Conservation (phyloP, 2,888 invertebrate species). For the Cheilosia impressa region DNA sequence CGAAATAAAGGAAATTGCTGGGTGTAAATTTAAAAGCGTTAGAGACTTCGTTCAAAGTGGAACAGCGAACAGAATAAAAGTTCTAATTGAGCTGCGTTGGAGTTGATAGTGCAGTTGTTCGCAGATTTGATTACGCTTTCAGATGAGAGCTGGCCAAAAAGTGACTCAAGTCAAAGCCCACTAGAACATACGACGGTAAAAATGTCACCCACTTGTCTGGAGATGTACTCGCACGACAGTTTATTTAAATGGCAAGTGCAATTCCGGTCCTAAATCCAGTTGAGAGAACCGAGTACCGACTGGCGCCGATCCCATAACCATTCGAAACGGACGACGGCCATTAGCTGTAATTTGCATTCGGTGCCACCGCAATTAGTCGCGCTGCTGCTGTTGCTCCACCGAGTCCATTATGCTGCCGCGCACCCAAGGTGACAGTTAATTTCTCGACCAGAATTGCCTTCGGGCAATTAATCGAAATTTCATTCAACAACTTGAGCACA, state of each 20-base stretch:
- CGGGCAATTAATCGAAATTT: slow-evolving; percentile 75
- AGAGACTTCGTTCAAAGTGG: slow-evolving; percentile 45
- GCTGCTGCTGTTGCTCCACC: slow-evolving; percentile 29
- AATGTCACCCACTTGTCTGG: not conserved
- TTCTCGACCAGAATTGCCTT: slow-evolving; percentile 66
- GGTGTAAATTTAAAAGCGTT: slow-evolving; percentile 57
- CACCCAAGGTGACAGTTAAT: slow-evolving; percentile 72
- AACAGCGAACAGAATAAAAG: slow-evolving; percentile 55
- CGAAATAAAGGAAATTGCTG: slow-evolving; percentile 70
- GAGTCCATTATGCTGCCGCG: slow-evolving; percentile 61
- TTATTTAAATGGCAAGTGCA: slow-evolving; percentile 67
- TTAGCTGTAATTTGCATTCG: slow-evolving; percentile 72
- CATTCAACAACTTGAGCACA: slow-evolving; percentile 65
- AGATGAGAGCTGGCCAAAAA: not conserved
- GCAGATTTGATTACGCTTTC: slow-evolving; percentile 43
- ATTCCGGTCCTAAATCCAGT: slow-evolving; percentile 24
- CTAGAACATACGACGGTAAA: not conserved
- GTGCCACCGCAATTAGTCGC: slow-evolving; percentile 70
- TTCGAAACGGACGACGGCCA: slow-evolving; percentile 36
- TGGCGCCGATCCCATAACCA: not conserved
- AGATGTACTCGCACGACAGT: slow-evolving; percentile 44
- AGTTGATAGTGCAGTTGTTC: slow-evolving; percentile 7
- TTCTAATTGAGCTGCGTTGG: slow-evolving; percentile 72
- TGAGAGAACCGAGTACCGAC: not conserved
- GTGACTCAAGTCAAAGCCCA: too few relatives aligned